Percentiles rank a stretch among this genome's conserved stretches.
Evolutionary conservation across 1,140 invertebrate species (phyloP).

Genomic region (Drosophila orena): DNA sequence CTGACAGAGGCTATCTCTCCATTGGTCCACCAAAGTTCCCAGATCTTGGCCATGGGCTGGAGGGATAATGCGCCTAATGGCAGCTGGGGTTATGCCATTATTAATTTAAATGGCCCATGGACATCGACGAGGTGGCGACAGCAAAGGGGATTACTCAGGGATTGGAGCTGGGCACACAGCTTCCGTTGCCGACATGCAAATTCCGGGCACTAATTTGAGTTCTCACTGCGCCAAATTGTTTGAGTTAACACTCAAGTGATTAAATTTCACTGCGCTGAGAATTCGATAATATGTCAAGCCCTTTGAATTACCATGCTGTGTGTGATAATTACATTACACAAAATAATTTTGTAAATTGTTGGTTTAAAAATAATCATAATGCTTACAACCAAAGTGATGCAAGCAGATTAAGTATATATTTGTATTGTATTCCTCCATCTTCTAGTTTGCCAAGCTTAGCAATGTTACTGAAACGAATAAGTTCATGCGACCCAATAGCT

Average conservation of each 20-base stretch:
- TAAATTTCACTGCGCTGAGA: conserved; percentile 57
- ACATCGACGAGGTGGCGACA: conserved; percentile 5
- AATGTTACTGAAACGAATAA: too few relatives aligned
- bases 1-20: conserved; percentile 31
- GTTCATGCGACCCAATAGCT: too few relatives aligned
- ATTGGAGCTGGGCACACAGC: background rate
- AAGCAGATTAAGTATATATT: too few relatives aligned
- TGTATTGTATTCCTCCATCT: too few relatives aligned
- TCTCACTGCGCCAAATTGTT: conserved; percentile 10
- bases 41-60: conserved; percentile 28
- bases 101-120: conserved; percentile 71
- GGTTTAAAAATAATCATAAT: background rate
- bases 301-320: conserved; percentile 27
- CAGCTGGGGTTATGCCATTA: conserved; percentile 52
- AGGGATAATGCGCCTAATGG: conserved; percentile 63
- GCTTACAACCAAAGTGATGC: too few relatives aligned
- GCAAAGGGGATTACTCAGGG: conserved; percentile 11
- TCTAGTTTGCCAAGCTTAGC: too few relatives aligned
- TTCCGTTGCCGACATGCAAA: conserved; percentile 35
- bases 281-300: conserved; percentile 47
- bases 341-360: background rate
- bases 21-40: conserved; percentile 1
- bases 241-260: conserved; percentile 10
- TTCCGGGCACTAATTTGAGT: background rate
- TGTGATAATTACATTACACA: background rate